These are phyloP conservation scores for Sinonovacula constricta DNA, from an alignment of 1,140 invertebrate species.

Conservation along the genomic window DNA sequence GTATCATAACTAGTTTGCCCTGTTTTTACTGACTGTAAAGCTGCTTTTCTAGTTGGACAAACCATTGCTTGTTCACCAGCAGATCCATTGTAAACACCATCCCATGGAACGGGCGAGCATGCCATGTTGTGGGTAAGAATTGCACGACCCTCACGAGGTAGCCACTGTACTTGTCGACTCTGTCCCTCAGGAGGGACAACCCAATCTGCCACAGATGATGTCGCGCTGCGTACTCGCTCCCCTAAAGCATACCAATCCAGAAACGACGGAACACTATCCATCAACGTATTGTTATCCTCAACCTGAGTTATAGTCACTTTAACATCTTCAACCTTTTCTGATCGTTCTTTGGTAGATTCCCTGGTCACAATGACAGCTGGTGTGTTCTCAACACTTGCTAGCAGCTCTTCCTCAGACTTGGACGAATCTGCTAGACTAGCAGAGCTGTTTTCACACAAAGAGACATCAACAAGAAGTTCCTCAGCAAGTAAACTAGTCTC, in stretches of 20 bases:
- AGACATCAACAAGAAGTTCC: slow-evolving; percentile 20
- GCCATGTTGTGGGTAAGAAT: slow-evolving; percentile 15
- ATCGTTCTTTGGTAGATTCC: not conserved
- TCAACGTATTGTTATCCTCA: not conserved
- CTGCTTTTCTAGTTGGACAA: no score
- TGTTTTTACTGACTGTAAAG: no score
- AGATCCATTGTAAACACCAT: no score
- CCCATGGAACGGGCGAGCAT: slow-evolving; percentile 11
- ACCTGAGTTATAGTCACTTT: not conserved
- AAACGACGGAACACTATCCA: slow-evolving; percentile 7
- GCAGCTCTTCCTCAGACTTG: slow-evolving; percentile 32
- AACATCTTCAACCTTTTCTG: not conserved
- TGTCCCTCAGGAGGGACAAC: not conserved
- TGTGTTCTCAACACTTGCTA: slow-evolving; percentile 12
- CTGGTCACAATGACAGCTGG: not conserved
- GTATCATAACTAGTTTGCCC: no score
- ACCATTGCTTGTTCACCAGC: no score
- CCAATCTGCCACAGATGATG: slow-evolving; percentile 17
- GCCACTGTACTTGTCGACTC: not conserved
- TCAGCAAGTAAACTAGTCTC: no score
- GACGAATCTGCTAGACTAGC: slow-evolving; percentile 7
- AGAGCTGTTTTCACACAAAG: slow-evolving; percentile 11
- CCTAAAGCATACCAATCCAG: slow-evolving; percentile 2
- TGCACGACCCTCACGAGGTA: not conserved
- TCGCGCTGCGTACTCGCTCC: slow-evolving; percentile 14